Conservation (phyloP, 2,797 vertebrate genomes). For the Dallia pectoralis region DNA sequence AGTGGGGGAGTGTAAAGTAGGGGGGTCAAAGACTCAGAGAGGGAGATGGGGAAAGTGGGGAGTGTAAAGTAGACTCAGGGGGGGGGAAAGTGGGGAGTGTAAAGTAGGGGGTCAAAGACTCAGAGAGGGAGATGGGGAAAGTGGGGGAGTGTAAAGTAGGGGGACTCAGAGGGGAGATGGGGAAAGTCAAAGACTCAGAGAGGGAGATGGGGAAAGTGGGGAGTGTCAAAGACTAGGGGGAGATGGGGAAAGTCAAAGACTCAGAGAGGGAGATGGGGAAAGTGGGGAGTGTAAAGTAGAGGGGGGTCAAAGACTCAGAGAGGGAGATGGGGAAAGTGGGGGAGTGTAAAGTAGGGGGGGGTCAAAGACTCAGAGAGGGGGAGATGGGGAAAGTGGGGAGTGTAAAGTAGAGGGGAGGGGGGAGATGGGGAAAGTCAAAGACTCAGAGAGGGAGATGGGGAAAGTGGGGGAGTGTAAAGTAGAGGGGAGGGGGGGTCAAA, state of each 20-base stretch:
- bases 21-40: too few species aligned
- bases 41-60: conserved; percentile 25
- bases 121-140: not conserved
- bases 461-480: not conserved
- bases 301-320: too few species aligned
- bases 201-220: too few species aligned
- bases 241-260: too few species aligned
- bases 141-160: too few species aligned
- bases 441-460: not conserved
- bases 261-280: conserved; percentile 16
- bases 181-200: not conserved
- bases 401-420: not conserved
- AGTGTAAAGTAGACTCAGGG: too few species aligned
- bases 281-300: too few species aligned
- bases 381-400: not conserved
- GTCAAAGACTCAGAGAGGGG: conserved; percentile 1
- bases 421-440: too few species aligned
- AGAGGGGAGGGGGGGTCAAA: not conserved
- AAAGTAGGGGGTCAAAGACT: conserved; percentile 20
- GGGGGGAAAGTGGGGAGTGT: conserved; percentile 20
- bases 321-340: conserved; percentile 25
- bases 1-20: conserved; percentile 4
- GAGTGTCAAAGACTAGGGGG: not conserved
- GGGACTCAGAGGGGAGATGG: too few species aligned
- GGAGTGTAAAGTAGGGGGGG: conserved; percentile 16